A percentile compares a stretch with the other conserved stretches of the same genome.
Evolutionary conservation across 1,140 invertebrate genomes (phyloP).

Genomic region (Trichonephila clavata): DNA sequence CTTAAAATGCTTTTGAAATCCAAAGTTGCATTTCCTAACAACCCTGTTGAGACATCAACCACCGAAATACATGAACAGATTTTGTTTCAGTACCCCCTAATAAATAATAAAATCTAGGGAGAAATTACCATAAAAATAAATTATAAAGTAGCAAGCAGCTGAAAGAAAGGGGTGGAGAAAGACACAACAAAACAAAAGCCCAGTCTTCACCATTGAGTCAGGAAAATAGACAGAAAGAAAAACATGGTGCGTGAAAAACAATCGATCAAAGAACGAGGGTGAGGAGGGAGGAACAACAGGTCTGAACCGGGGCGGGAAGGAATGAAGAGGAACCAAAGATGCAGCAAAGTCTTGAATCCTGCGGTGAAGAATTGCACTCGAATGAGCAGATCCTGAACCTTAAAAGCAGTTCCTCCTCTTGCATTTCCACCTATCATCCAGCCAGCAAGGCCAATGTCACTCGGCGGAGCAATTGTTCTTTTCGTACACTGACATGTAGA

Average conservation of each 20-base stretch:
- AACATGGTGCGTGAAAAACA: slow-evolving; percentile 2
- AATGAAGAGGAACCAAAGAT: not conserved
- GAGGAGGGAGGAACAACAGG: not conserved
- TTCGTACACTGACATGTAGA: not conserved
- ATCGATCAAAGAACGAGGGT: not conserved
- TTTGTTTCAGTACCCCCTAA: too few relatives aligned
- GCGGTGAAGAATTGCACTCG: not conserved
- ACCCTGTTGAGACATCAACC: too few relatives aligned
- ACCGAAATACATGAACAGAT: too few relatives aligned
- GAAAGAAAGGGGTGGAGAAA: not conserved
- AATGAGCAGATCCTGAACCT: slow-evolving; percentile 10
- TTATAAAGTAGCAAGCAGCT: too few relatives aligned
- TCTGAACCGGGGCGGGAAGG: not conserved
- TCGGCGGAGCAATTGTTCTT: not conserved
- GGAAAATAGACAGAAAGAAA: not conserved
- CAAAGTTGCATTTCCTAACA: too few relatives aligned
- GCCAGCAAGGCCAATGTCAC: slow-evolving; percentile 31
- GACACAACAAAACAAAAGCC: not conserved
- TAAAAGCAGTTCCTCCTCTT: not conserved
- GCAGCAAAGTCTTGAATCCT: not conserved
- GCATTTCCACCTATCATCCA: not conserved
- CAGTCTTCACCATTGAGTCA: not conserved
- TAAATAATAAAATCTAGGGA: too few relatives aligned
- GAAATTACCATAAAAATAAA: too few relatives aligned
- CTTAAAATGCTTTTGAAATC: too few relatives aligned